Evolutionary conservation across 2,113 vertebrate genomes (phyloP).

Genomic region (Daboia siamensis): DNA sequence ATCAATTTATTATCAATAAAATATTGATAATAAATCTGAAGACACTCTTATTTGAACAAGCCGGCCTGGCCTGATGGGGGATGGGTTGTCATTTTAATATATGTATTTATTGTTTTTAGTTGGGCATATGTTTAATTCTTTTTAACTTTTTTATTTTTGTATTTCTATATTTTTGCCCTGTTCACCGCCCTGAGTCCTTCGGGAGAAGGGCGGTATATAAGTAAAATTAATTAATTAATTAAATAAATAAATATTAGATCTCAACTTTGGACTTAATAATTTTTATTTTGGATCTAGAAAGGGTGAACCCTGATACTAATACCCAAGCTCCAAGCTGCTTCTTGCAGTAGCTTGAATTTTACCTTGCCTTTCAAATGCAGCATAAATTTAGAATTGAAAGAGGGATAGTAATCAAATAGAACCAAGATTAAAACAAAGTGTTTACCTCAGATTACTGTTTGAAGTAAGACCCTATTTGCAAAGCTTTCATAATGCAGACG

Average conservation of each 20-base stretch:
- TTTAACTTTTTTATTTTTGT: too few species aligned
- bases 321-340: not conserved
- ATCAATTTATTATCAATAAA: not conserved
- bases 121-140: too few species aligned
- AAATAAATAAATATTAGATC: too few species aligned
- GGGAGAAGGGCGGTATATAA: too few species aligned
- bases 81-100: too few species aligned
- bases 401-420: not conserved
- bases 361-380: not conserved
- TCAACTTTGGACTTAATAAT: not conserved
- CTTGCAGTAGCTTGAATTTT: not conserved
- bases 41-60: too few species aligned
- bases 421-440: not conserved
- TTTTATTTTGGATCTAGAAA: not conserved
- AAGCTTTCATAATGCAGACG: not conserved
- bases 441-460: not conserved
- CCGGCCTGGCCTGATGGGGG: too few species aligned
- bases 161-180: too few species aligned
- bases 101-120: too few species aligned
- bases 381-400: not conserved
- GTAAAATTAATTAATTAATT: too few species aligned
- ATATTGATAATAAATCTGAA: too few species aligned
- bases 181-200: too few species aligned
- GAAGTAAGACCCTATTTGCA: not conserved
- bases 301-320: not conserved